A percentile compares a stretch with the other conserved stretches of the same genome.
Conservation (phyloP, 2,888 invertebrate species). For the Athalia rosae region DNA sequence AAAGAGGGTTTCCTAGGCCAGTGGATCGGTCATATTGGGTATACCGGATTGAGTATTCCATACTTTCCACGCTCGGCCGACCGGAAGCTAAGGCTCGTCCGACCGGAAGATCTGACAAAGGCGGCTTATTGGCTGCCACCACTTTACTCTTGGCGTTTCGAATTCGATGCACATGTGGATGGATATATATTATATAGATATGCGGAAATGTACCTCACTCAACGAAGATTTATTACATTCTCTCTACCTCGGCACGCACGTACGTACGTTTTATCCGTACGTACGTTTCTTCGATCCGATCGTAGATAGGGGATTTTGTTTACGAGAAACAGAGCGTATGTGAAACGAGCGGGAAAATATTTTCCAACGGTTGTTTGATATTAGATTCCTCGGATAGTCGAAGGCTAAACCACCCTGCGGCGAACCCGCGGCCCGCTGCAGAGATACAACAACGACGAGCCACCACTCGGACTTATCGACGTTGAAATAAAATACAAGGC, state of each 20-base stretch:
- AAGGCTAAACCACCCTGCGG: no score
- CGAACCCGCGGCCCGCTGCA: no score
- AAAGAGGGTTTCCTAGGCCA: slow-evolving; percentile 47
- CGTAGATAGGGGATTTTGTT: no score
- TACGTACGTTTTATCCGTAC: no score
- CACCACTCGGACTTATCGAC: no score
- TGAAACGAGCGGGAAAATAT: background rate
- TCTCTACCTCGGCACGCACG: no score
- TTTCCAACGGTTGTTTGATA: no score
- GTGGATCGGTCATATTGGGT: slow-evolving; percentile 57
- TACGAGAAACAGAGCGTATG: background rate
- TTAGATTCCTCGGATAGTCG: no score
- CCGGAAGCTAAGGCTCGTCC: slow-evolving; percentile 66
- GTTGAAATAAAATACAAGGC: no score
- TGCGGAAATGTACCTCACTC: background rate
- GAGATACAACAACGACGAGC: no score
- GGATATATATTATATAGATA: background rate
- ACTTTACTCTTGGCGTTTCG: slow-evolving; percentile 53
- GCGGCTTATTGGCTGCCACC: slow-evolving; percentile 67
- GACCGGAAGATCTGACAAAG: slow-evolving; percentile 69
- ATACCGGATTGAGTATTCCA: slow-evolving; percentile 68
- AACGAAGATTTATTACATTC: background rate
- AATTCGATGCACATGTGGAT: slow-evolving; percentile 36
- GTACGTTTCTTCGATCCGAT: no score
- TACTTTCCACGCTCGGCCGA: slow-evolving; percentile 66